phyloP scores from a whole-genome alignment of 2,113 vertebrate genomes.

The Oxyura jamaicensis region DNA sequence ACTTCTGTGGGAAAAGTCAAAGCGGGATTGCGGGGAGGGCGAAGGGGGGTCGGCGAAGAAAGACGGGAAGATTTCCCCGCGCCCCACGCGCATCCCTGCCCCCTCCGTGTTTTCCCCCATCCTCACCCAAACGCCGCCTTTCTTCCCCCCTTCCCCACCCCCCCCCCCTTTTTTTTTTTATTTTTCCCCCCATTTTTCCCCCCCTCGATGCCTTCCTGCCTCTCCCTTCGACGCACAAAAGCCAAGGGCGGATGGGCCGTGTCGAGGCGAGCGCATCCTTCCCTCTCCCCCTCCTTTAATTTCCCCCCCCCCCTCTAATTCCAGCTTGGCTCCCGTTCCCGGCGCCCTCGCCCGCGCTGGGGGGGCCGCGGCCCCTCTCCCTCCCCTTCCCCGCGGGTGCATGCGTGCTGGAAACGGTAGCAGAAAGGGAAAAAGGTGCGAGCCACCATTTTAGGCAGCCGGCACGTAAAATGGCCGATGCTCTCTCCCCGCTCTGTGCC shows the following conservation, averaged over 20 bases:
- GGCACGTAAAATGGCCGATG: constrained; percentile 69
- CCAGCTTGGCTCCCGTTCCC: constrained; percentile 34
- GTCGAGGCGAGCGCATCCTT: constrained; percentile 46
- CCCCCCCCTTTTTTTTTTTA: background rate
- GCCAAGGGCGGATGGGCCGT: constrained; percentile 41
- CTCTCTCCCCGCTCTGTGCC: background rate
- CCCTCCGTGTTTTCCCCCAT: background rate
- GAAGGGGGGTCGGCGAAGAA: constrained; percentile 70
- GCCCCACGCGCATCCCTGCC: background rate
- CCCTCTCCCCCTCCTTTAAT: constrained; percentile 47
- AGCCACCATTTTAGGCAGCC: constrained; percentile 77
- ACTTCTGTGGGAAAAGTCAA: constrained; percentile 95
- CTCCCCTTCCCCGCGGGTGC: background rate
- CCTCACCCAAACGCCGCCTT: background rate
- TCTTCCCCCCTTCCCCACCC: background rate
- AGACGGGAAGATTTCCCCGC: constrained; percentile 61
- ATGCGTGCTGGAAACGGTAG: constrained; percentile 25
- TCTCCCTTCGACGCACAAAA: constrained; percentile 40
- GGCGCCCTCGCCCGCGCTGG: background rate
- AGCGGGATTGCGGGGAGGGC: constrained; percentile 79
- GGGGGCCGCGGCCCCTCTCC: background rate
- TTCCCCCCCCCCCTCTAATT: constrained; percentile 60
- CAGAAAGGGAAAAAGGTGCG: constrained; percentile 8
- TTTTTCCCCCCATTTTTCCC: background rate
- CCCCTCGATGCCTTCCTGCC: background rate